Base-by-base conservation (phyloP, 23 tunicate species). In the Halocynthia aurantium region DNA sequence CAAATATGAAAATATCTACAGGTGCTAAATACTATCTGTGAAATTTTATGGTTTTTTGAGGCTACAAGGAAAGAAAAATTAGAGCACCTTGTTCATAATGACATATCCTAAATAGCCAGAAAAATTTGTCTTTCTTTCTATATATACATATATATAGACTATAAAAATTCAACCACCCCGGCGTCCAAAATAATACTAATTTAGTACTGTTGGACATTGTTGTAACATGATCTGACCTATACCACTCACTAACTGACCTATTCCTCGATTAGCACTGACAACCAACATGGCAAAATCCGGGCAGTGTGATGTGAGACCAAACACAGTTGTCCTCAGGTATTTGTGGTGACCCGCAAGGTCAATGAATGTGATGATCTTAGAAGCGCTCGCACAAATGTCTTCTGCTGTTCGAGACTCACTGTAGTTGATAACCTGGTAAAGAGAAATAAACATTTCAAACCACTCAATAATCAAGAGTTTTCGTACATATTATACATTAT, bases 281-380 rank as follows among this genome's bases (percentile, higher is more conserved):
- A 96, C 96, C 69, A 96, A 61, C 81, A 96, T 84, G n/a, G 96
- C 96, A 76, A 90, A 87, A 78, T 90, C 99, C 6, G 99, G 99
- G 31, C 78, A 84, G 65, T 85, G 80, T 7, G 96, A 96, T 13
- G 99, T 89, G n/a, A 96, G 82, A 11, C 99, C 99, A 82, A 89
- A 96, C 19, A 87, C 88, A 65, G 99, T 96, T 5, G 99, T 96
- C 52, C 81, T 77, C 12, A 96, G 88, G 62, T 96, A 96, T 73
- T 96, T 96, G 72, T 90, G 93, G 57, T 96, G 99, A 8, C 99
- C 99, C 7, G 99, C 99, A 6, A 96, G 86, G 68, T 96, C 99
- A 53, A 85, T 85, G 72, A 96, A 89, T 15, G 91, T 96, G 50
- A 96, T 78, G 11, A 96, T 85, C 71, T 96, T 96, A 7, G 99